These are phyloP conservation scores for Pseudomyrmex concolor DNA, from an alignment of 1,140 invertebrate genomes.

Conservation along the genomic window DNA sequence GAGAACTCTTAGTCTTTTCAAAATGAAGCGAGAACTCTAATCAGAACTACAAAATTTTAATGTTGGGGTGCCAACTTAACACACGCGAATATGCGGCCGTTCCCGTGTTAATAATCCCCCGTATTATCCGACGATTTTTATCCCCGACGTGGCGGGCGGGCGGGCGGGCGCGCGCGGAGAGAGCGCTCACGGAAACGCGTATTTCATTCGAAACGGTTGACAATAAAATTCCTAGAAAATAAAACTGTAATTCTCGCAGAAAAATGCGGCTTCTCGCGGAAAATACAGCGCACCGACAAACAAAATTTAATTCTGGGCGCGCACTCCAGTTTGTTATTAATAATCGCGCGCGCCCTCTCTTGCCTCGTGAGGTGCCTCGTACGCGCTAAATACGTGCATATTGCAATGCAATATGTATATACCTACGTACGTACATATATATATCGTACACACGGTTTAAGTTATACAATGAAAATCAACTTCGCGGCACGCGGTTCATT, in stretches of 20 bases:
- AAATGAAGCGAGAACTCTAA: no score
- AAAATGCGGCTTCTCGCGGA: conserved; percentile 48
- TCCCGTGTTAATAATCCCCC: conserved; percentile 56
- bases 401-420: no score
- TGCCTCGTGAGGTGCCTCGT: background rate
- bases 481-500: conserved; percentile 34
- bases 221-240: conserved; percentile 60
- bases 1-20: no score
- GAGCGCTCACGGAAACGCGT: conserved; percentile 40
- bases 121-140: conserved; percentile 59
- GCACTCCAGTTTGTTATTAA: conserved; percentile 57
- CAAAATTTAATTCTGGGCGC: conserved; percentile 49
- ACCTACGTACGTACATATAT: background rate
- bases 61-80: no score
- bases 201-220: conserved; percentile 59
- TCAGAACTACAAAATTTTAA: no score
- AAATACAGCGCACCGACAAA: conserved; percentile 44
- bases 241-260: conserved; percentile 55
- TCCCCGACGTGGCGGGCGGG: background rate
- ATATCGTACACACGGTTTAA: no score
- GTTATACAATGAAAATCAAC: conserved; percentile 51
- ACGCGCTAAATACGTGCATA: no score
- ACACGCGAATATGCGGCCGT: conserved; percentile 44
- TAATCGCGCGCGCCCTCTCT: conserved; percentile 7
- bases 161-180: conserved; percentile 11